Conservation (phyloP, 2,888 invertebrate genomes). For the Theretra japonica region DNA sequence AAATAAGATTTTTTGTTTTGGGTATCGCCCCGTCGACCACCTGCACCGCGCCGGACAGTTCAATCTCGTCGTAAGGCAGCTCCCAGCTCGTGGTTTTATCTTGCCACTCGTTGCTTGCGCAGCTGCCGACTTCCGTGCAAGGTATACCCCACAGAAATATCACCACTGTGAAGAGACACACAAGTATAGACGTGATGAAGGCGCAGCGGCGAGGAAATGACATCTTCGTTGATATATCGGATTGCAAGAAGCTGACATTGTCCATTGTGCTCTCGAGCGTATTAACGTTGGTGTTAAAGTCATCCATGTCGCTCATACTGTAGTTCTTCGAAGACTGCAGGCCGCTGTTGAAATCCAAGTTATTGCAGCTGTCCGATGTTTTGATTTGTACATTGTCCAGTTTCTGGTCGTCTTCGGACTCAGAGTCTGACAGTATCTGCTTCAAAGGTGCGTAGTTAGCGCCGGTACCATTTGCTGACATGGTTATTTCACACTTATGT, state of each 20-base stretch:
- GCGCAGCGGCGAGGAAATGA: constrained; percentile 87
- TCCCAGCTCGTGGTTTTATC: constrained; percentile 88
- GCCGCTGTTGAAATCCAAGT: constrained; percentile 77
- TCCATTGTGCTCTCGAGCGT: constrained; percentile 80
- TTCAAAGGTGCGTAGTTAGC: constrained; percentile 90
- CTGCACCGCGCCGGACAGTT: constrained; percentile 88
- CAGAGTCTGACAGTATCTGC: constrained; percentile 90
- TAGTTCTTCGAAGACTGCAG: constrained; percentile 75
- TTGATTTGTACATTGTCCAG: constrained; percentile 67
- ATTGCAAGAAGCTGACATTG: constrained; percentile 78
- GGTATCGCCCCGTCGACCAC: constrained; percentile 87
- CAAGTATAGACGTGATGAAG: constrained; percentile 88
- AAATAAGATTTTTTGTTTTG: constrained; percentile 88
- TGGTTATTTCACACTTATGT: constrained; percentile 42
- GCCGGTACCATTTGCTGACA: constrained; percentile 78
- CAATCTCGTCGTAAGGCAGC: constrained; percentile 87
- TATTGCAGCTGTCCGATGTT: constrained; percentile 71
- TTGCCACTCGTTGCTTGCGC: constrained; percentile 83
- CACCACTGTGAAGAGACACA: constrained; percentile 89
- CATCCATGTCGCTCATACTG: constrained; percentile 78
- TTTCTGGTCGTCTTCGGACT: constrained; percentile 89
- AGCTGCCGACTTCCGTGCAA: constrained; percentile 88
- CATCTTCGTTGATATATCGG: constrained; percentile 85
- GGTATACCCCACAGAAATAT: constrained; percentile 91
- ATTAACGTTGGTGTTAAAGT: constrained; percentile 75